These are phyloP conservation scores for Mobula birostris DNA, from an alignment of 2,113 vertebrate species.

Conservation along the genomic window DNA sequence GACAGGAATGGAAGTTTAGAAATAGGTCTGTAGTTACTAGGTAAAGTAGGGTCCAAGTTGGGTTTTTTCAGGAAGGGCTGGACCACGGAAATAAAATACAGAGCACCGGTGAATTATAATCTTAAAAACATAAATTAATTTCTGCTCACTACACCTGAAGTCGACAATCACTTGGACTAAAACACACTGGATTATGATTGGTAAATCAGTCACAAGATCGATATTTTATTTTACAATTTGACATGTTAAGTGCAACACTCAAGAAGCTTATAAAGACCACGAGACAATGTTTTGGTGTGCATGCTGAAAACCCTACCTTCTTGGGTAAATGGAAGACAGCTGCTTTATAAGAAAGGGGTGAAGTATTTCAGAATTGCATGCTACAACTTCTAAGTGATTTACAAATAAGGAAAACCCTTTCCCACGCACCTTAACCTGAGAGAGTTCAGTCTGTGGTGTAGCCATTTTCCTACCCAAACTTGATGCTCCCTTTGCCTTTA, in stretches of 20 bases:
- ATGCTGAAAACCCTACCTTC: neutral
- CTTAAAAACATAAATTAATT: neutral
- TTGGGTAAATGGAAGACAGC: neutral
- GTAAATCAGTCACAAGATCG: neutral
- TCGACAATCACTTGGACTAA: neutral
- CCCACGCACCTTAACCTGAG: slow-evolving; percentile 73
- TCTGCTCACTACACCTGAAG: neutral
- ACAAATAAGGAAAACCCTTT: neutral
- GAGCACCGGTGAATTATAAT: neutral
- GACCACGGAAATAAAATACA: neutral
- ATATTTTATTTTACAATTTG: neutral
- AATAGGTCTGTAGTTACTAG: too few species aligned
- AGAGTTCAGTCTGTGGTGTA: slow-evolving; percentile 80
- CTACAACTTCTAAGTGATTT: neutral
- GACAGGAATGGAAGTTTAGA: too few species aligned
- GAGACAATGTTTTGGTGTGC: neutral
- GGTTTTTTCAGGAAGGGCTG: too few species aligned
- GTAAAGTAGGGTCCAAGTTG: too few species aligned
- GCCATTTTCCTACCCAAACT: slow-evolving; percentile 62
- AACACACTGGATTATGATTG: neutral
- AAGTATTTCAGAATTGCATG: neutral
- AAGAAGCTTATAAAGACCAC: neutral
- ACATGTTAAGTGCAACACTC: too few species aligned
- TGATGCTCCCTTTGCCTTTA: slow-evolving; percentile 80
- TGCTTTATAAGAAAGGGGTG: neutral